Base-by-base conservation (phyloP, 53 echinoderm and acorn worm species). In the Patiria pectinifera region DNA sequence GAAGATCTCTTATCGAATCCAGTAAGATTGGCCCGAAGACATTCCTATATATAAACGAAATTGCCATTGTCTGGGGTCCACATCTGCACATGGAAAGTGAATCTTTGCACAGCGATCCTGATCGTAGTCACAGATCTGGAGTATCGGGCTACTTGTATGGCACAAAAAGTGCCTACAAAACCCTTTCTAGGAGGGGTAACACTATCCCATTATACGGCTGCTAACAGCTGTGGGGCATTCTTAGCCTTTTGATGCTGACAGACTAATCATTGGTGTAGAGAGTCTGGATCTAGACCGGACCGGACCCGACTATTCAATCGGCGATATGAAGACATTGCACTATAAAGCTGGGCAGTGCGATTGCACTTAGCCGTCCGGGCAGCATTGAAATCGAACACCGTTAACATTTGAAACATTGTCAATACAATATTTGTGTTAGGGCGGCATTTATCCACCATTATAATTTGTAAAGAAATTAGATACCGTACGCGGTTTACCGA, bases 221-320 rank as follows among this genome's bases (percentile, higher is more conserved):
- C 76, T 69, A 76, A 87, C 49, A 59, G 86, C 53, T 71, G 18
- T 75, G 16, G 75, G 53, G 49, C 75, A 86, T 71, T 58, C 84
- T 84, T 84, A 66, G 84, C 23, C 84, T 66, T 66, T 84, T 84
- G 69, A 84, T 25, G 48, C 15, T 7, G 69, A 84, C 84, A 66
- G 84, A 35, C 84, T 84, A 84, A 84, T 84, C 84, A 66, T 84
- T 84, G 66, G 63, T 66, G 84, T 84, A 66, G 84, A 4, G 45
- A 84, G 84, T 66, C 84, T 84, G 69, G 21, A 45, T 80, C 16
- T 19, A 48, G 35, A 62, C 84, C 69, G 21, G 45, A 62, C 69
- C 69, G 62, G 23, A 26, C 12, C 18, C 26, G 3, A 53, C 53
- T 53, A 10, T 84, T 84, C 44, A 66, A 45, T 66, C 69, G 8